A percentile compares a stretch with the other conserved stretches of the same genome.
Conservation (phyloP, 2,888 invertebrate species). For the Netelia melanura region DNA sequence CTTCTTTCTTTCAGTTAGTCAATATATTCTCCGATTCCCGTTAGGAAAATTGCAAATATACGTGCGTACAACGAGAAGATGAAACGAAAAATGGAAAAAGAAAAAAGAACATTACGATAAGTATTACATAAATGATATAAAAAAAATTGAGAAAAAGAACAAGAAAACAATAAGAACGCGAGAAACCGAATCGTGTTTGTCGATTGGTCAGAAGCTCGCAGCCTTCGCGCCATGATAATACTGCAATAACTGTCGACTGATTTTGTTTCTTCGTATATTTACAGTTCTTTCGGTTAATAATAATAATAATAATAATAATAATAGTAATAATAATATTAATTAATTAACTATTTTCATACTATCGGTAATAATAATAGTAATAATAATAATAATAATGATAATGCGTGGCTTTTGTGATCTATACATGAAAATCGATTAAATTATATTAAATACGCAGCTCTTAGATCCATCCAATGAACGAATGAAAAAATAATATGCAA, state of each 20-base stretch:
- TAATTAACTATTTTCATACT: constrained; percentile 58
- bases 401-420: constrained; percentile 40
- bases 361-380: constrained; percentile 52
- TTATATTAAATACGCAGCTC: constrained; percentile 54
- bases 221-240: constrained; percentile 59
- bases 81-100: constrained; percentile 16
- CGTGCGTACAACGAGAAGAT: constrained; percentile 52
- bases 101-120: constrained; percentile 42
- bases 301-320: constrained; percentile 51
- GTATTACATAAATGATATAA: constrained; percentile 51
- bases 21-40: constrained; percentile 51
- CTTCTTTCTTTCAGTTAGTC: constrained; percentile 42
- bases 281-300: constrained; percentile 59
- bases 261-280: constrained; percentile 58
- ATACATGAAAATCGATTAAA: constrained; percentile 64
- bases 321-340: constrained; percentile 45
- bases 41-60: constrained; percentile 43
- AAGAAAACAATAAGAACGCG: constrained; percentile 37
- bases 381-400: constrained; percentile 44
- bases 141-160: constrained; percentile 23
- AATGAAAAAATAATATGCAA: constrained; percentile 27
- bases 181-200: constrained; percentile 35
- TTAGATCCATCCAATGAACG: constrained; percentile 26
- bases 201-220: constrained; percentile 50
- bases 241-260: constrained; percentile 66